These are phyloP conservation scores for Lithophane ornitopus DNA, from an alignment of 2,888 invertebrate genomes.

Conservation along the genomic window DNA sequence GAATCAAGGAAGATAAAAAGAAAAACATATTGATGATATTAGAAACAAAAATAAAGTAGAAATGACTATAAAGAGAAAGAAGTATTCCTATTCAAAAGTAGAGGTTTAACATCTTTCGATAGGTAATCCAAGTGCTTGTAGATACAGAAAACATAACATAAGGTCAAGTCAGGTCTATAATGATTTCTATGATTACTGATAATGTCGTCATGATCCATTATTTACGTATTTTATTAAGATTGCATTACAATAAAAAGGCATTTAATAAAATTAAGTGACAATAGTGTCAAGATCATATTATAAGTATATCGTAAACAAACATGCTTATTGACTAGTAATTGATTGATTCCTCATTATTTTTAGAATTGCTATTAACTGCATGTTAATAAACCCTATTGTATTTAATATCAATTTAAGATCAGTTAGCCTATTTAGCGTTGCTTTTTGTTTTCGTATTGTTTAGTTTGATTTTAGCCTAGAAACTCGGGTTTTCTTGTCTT, in stretches of 20 bases:
- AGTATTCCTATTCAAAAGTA: background rate
- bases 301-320: constrained; percentile 40
- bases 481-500: background rate
- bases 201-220: constrained; percentile 17
- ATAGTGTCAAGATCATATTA: constrained; percentile 47
- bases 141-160: background rate
- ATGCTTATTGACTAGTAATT: constrained; percentile 6
- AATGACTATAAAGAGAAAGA: background rate
- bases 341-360: constrained; percentile 3
- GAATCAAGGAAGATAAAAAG: background rate
- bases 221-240: constrained; percentile 21
- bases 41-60: background rate
- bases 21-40: background rate
- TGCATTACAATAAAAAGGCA: constrained; percentile 21
- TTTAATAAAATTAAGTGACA: constrained; percentile 33
- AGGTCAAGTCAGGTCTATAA: background rate
- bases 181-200: background rate
- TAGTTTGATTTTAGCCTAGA: background rate
- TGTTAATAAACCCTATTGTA: background rate
- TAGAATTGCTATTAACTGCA: background rate
- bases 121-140: background rate
- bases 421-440: background rate
- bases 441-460: no score
- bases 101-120: background rate
- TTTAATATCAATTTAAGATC: background rate